Evolutionary conservation across 2,888 invertebrate species (phyloP), one percentile per base, ranked within the genome.

Genomic region (Clunio marinus): DNA sequence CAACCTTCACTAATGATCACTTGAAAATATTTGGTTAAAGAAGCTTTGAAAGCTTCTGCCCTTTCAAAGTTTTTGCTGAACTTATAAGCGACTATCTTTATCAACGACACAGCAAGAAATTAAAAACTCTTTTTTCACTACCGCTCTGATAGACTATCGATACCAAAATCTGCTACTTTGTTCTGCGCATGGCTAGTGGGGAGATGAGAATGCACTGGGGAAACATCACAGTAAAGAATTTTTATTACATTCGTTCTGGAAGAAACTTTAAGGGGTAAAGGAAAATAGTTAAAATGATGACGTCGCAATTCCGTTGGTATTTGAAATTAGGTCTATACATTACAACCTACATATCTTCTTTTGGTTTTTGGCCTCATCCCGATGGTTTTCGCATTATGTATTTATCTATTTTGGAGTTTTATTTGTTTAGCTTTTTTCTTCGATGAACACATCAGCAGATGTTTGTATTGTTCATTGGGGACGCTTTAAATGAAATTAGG

Each of bases 101-200:
- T 13, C 32, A 13, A 35, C 66, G 66, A 66, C 55, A 51, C 51
- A 66, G 32, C 35, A 20, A 51, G 66, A 55, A 66, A 51, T 66
- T 66, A 55, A 66, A 66, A 22, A 25, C 13, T 27, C 2, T 57
- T 27, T 24, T 51, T 22, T 2, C 22, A 17, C n/a, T 8, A 51
- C 51, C 7, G 51, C 51, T 51, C n/a, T 51, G 13, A 22, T 20
- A 22, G 51, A 51, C 51, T 51, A 20, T 51, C 22, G 51, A 20
- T 51, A 51, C 51, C 51, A 22, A 51, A 51, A 51, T 51, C 51
- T 17, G 51, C 41, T 41, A n/a, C n/a, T 22, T 41, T 22, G 51
- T 3, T 3, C 20, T 51, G 51, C 57, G 57, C 57, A 57, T 24
- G 57, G 2, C 57, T 57, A 4, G 51, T 17, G 20, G 17, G 51